Base-by-base conservation (phyloP, 2,888 invertebrate species). In the Exocentrus adspersus region DNA sequence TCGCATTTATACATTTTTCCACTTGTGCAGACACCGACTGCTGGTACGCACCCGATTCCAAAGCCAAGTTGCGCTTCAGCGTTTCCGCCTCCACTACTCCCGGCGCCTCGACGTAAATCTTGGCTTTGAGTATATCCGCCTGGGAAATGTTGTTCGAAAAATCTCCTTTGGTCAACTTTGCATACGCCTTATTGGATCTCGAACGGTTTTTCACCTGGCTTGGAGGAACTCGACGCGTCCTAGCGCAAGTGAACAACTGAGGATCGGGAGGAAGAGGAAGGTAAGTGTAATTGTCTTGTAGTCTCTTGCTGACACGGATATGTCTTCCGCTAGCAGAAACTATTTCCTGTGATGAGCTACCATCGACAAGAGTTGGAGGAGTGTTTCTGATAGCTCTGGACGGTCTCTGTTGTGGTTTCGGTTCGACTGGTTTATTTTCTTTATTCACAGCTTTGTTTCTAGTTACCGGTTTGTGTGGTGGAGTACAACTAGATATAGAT, bases 401-500 rank as follows among this genome's bases (percentile, higher is more conserved):
- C 12, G 14, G 37, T 6, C 10, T n/a, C 1, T 41, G 19, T 21
- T 53, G 30, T 53, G 2, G 20, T 53, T 14, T 42, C 24, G 6
- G 6, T n/a, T 10, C n/a, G n/a, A n/a, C n/a, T n/a, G n/a, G n/a
- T n/a, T n/a, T n/a, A n/a, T 3, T n/a, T n/a, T 54, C 43, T 20
- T 19, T n/a, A 6, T 9, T 12, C 3, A 7, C 17, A 14, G 19
- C 12, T 48, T 48, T 19, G 14, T 4, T 12, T 9, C 12, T 7
- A 9, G 5, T 43, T n/a, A n/a, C n/a, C n/a, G n/a, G n/a, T n/a
- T 20, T 21, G n/a, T 10, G 12, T 48, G 20, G 12, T 50, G 28
- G 7, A 30, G 1, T 30, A 50, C 3, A 24, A 48, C n/a, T 48
- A 4, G 54, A 54, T 7, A 7, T 43, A 1, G 87, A 85, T 69